Conservation (phyloP, 1,140 invertebrate genomes). For the Asbolus verrucosus region DNA sequence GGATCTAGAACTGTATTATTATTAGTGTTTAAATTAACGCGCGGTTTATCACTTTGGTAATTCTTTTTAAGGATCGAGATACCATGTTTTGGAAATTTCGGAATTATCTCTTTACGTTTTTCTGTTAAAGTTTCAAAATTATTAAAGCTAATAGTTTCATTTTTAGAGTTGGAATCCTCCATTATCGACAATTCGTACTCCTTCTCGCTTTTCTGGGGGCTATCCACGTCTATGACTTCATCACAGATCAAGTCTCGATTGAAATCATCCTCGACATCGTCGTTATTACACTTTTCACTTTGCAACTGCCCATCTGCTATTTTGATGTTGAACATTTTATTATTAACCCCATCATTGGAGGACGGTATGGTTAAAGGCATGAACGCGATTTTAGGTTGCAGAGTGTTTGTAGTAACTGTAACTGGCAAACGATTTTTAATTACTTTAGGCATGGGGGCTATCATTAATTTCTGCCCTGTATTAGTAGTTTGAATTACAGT, state of each 20-base stretch:
- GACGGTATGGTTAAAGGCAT: slow-evolving; percentile 66
- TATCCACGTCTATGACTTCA: slow-evolving; percentile 56
- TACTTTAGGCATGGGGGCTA: slow-evolving; percentile 68
- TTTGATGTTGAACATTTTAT: slow-evolving; percentile 70
- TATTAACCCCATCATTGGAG: slow-evolving; percentile 63
- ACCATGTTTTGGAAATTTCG: slow-evolving; percentile 60
- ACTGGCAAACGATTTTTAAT: slow-evolving; percentile 65
- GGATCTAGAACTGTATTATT: slow-evolving; percentile 57
- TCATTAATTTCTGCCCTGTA: slow-evolving; percentile 57
- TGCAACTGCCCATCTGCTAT: slow-evolving; percentile 67
- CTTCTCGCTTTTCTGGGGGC: slow-evolving; percentile 54
- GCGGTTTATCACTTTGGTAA: slow-evolving; percentile 47
- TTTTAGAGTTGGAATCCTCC: slow-evolving; percentile 59
- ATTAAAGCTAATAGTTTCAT: slow-evolving; percentile 38
- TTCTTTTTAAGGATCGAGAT: slow-evolving; percentile 63
- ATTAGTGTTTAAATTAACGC: slow-evolving; percentile 39
- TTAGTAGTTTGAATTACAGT: no score
- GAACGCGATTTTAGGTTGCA: slow-evolving; percentile 67
- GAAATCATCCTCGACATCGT: slow-evolving; percentile 25
- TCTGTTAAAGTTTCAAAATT: slow-evolving; percentile 4
- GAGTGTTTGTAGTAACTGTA: slow-evolving; percentile 64
- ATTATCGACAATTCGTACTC: slow-evolving; percentile 61
- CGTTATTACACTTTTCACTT: not conserved
- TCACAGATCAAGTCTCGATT: slow-evolving; percentile 44
- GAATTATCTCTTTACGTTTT: slow-evolving; percentile 26